Evolutionary conservation across 2,113 vertebrate genomes (phyloP), one percentile per base, ranked within the genome.

Genomic region (Cheirogaleus medius): DNA sequence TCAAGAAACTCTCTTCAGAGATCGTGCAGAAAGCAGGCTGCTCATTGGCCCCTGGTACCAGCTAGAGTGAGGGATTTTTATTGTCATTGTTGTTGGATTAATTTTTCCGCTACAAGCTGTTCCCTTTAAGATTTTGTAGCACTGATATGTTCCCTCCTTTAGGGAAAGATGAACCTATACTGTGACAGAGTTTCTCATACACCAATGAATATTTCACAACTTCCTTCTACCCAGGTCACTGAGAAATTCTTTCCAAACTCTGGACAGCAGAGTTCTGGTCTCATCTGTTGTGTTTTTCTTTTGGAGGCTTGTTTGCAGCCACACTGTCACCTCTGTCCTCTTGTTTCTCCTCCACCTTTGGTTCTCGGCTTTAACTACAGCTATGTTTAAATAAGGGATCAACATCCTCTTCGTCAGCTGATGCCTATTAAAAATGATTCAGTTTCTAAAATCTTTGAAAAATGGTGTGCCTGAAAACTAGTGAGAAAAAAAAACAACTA

Each of bases 401-500:
- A 0, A 96, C 96, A 93, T 76, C 21, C 87, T 92, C 77, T 98
- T 95, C 77, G 88, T 97, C 87, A 98, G 97, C 96, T 97, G 98
- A 98, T 98, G 98, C 98, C 99, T 99, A 98, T 99, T 98, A 92
- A 94, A 98, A 95, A 92, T 0, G 56, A 95, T 74, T 98, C 93
- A 88, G 96, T 98, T 98, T 98, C 98, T 97, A 99, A 98, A 99
- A 98, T 98, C 98, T 99, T 99, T 99, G 97, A 99, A 99, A 98
- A 99, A 98, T 98, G 98, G 99, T 98, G 99, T 99, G 99, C 99
- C 99, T 99, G 99, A 99, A 99, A 99, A 99, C 98, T 98, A 99
- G 99, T 99, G 99, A 99, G 99, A 63, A 80, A 81, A 94, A 86
- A 78, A 49, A 96, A 78, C 44, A 96, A 64, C 85, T 97, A 82